These are phyloP conservation scores for Drosophila ezoana DNA, from an alignment of 2,888 invertebrate genomes.

Conservation along the genomic window DNA sequence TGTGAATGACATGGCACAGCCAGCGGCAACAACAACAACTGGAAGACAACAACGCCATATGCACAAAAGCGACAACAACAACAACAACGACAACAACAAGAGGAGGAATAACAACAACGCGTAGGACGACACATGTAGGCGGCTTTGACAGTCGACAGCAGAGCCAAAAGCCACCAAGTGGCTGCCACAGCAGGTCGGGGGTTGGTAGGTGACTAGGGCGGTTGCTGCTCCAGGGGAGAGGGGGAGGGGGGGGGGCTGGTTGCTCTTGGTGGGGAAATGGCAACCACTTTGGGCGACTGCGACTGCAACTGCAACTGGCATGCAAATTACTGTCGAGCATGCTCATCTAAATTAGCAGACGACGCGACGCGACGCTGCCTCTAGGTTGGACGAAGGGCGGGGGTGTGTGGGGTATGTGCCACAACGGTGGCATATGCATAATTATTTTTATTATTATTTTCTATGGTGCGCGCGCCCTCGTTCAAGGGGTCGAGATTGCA, in stretches of 20 bases:
- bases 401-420: neutral
- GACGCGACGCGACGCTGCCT: conserved; percentile 29
- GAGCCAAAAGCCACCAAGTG: conserved; percentile 42
- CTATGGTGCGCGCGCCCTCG: conserved; percentile 43
- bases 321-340: conserved; percentile 78
- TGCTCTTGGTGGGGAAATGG: conserved; percentile 29
- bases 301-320: conserved; percentile 73
- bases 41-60: conserved; percentile 67
- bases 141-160: conserved; percentile 59
- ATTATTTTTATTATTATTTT: conserved; percentile 80
- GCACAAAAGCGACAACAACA: conserved; percentile 60
- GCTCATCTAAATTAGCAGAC: conserved; percentile 76
- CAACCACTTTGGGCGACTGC: conserved; percentile 25
- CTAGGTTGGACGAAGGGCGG: conserved; percentile 2
- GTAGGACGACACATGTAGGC: conserved; percentile 68
- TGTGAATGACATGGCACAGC: conserved; percentile 76
- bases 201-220: neutral
- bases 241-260: neutral
- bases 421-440: conserved; percentile 75
- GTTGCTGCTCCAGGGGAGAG: neutral
- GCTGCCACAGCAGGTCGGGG: neutral
- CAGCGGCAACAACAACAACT: conserved; percentile 42
- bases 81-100: conserved; percentile 10
- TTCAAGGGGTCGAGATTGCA: conserved; percentile 52
- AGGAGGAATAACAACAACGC: conserved; percentile 32